These are phyloP conservation scores for Erebia ligea DNA, from an alignment of 2,888 invertebrate genomes.

Conservation along the genomic window DNA sequence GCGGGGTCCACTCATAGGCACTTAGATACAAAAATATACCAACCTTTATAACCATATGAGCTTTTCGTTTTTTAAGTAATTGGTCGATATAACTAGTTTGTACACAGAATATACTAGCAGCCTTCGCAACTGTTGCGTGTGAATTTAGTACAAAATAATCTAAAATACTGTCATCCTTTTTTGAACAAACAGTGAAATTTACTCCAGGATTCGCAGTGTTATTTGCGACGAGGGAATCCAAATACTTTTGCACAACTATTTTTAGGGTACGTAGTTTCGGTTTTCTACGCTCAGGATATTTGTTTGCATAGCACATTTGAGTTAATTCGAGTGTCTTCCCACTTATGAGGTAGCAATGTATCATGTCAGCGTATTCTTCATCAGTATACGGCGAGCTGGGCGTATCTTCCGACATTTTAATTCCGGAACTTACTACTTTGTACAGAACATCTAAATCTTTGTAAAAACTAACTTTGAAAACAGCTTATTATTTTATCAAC, in stretches of 20 bases:
- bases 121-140: conserved; percentile 6
- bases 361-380: conserved; percentile 5
- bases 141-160: conserved; percentile 7
- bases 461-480: background rate
- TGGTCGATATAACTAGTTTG: background rate
- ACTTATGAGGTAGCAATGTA: conserved; percentile 10
- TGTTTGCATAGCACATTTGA: conserved; percentile 4
- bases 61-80: conserved; percentile 2
- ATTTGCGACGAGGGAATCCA: background rate
- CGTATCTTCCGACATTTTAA: background rate
- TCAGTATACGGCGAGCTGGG: background rate
- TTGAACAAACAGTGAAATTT: background rate
- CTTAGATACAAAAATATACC: background rate
- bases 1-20: too few species aligned
- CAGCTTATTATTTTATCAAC: background rate
- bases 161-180: background rate
- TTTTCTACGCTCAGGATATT: conserved; percentile 2
- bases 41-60: background rate
- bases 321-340: background rate
- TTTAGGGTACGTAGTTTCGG: background rate
- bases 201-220: background rate
- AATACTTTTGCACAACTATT: background rate
- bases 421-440: background rate
- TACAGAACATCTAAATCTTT: background rate
- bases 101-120: conserved; percentile 13